Conservation (phyloP, 2,797 vertebrate species). For the Liparis tanakae region DNA sequence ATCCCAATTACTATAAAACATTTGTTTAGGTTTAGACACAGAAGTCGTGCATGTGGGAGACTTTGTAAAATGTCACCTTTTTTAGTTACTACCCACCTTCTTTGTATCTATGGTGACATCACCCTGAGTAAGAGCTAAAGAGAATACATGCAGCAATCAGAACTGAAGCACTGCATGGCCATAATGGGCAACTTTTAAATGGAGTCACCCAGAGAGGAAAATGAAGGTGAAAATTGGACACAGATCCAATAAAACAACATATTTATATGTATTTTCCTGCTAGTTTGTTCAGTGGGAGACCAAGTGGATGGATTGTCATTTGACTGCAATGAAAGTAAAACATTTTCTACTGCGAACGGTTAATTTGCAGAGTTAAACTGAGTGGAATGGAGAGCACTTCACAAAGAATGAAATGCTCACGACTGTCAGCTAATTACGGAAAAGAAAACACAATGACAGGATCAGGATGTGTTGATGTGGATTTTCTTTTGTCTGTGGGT, state of each 20-base stretch:
- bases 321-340: conserved; percentile 29
- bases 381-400: conserved; percentile 11
- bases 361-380: conserved; percentile 17
- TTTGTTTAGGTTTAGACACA: conserved; percentile 44
- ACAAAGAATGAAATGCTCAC: neutral
- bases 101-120: conserved; percentile 81
- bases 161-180: conserved; percentile 4
- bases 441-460: conserved; percentile 23
- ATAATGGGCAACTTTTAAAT: conserved; percentile 29
- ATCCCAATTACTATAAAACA: conserved; percentile 26
- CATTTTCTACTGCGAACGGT: conserved; percentile 1
- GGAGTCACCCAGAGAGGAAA: conserved; percentile 7
- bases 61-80: conserved; percentile 59
- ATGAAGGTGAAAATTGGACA: conserved; percentile 3
- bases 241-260: conserved; percentile 15
- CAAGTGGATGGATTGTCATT: conserved; percentile 18
- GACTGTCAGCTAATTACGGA: conserved; percentile 21
- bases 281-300: conserved; percentile 2
- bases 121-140: conserved; percentile 65
- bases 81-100: conserved; percentile 70
- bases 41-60: conserved; percentile 49
- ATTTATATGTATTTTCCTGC: conserved; percentile 21
- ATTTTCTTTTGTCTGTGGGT: conserved; percentile 14
- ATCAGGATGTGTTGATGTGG: conserved; percentile 20
- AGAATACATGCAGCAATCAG: conserved; percentile 40